Conservation (phyloP, 2,888 invertebrate genomes). For the Autographa pulchrina region DNA sequence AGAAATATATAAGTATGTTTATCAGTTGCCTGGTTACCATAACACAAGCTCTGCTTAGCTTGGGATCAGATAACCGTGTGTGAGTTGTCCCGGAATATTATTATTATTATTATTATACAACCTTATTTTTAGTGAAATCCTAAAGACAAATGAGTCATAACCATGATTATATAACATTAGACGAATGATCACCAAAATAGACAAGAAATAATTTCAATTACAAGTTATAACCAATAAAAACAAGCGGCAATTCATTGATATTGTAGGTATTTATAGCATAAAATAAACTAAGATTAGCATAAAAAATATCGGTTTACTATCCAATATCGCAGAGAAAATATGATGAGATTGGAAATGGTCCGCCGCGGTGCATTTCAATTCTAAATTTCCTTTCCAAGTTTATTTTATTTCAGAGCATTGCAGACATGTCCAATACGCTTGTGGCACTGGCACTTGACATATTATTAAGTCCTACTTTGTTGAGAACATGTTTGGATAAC, state of each 20-base stretch:
- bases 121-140: too few species aligned
- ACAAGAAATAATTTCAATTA: too few species aligned
- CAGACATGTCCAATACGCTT: not conserved
- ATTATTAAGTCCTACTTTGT: not conserved
- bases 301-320: conserved; percentile 1
- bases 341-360: not conserved
- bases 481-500: not conserved
- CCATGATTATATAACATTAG: too few species aligned
- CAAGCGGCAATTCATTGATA: not conserved
- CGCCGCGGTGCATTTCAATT: not conserved
- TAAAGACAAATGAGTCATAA: too few species aligned
- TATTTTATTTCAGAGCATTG: not conserved
- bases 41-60: too few species aligned
- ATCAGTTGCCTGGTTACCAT: too few species aligned
- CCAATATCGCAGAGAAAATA: not conserved
- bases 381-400: not conserved
- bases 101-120: too few species aligned
- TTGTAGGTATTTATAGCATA: not conserved
- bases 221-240: too few species aligned
- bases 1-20: too few species aligned
- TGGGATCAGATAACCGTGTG: too few species aligned
- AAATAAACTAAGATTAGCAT: not conserved
- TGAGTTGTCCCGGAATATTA: too few species aligned
- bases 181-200: too few species aligned
- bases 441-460: not conserved